These are phyloP conservation scores for Pangasius djambal DNA, from an alignment of 2,797 vertebrate genomes.

Conservation along the genomic window DNA sequence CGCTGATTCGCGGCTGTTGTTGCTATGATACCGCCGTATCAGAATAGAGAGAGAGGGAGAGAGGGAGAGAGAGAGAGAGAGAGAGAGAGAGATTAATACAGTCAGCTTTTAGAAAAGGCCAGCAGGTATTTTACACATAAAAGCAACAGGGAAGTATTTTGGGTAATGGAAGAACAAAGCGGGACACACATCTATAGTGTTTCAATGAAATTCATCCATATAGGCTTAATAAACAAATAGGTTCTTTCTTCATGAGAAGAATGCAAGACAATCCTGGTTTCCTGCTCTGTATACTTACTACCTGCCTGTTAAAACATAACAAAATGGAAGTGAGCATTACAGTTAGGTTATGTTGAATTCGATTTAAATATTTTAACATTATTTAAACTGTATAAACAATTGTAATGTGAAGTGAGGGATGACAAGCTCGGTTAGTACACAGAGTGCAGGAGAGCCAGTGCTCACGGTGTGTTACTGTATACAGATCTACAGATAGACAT, in stretches of 20 bases:
- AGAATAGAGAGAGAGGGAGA: background rate
- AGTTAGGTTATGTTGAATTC: background rate
- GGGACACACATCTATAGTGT: conserved; percentile 6
- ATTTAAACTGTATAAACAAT: background rate
- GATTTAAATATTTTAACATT: too few species aligned
- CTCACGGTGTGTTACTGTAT: background rate
- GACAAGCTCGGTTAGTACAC: background rate
- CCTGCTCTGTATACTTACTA: background rate
- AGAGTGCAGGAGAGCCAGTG: background rate
- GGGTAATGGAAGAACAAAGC: conserved; percentile 26
- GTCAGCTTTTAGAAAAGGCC: conserved; percentile 22
- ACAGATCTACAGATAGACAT: background rate
- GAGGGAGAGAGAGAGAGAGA: conserved; percentile 14
- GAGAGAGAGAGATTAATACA: conserved; percentile 9
- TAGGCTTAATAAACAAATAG: background rate
- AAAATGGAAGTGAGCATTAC: background rate
- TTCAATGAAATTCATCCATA: background rate
- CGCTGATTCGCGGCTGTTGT: conserved; percentile 58
- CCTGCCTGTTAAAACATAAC: background rate
- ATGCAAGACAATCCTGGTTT: background rate
- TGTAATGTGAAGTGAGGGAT: background rate
- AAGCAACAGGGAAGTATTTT: conserved; percentile 24
- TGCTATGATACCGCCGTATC: conserved; percentile 61
- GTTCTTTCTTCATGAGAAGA: background rate
- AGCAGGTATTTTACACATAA: conserved; percentile 39